phyloP scores from a whole-genome alignment of 2,113 vertebrate genomes.

The Vulpes lagopus region DNA sequence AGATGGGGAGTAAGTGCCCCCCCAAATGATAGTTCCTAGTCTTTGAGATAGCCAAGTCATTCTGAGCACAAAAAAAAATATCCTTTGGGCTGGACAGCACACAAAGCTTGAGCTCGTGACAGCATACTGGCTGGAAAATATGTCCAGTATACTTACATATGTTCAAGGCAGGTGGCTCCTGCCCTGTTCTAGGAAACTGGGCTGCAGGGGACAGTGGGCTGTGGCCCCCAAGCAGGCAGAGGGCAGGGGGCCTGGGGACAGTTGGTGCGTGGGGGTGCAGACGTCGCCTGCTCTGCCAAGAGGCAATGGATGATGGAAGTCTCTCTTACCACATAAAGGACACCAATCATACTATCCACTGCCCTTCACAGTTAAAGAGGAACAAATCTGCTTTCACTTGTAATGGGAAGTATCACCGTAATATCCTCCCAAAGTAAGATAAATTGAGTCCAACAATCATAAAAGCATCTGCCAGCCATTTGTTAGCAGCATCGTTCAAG shows the following conservation, averaged over 20 bases:
- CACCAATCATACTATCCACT: not conserved
- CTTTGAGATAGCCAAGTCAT: slow-evolving; percentile 12
- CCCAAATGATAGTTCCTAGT: not conserved
- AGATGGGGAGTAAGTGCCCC: not conserved
- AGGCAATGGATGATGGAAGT: not conserved
- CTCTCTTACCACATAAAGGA: not conserved
- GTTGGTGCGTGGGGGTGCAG: accelerated
- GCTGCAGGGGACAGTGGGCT: not conserved
- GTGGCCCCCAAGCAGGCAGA: not conserved
- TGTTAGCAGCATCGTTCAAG: not conserved
- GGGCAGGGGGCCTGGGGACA: not conserved
- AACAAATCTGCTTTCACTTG: slow-evolving; percentile 29
- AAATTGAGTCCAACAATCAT: not conserved
- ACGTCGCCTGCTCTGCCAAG: not conserved
- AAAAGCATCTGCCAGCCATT: slow-evolving; percentile 29
- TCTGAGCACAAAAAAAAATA: not conserved
- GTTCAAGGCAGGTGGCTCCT: not conserved
- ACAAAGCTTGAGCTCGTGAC: not conserved
- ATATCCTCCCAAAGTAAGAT: slow-evolving; percentile 9
- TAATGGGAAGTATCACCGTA: not conserved
- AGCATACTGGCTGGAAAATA: not conserved
- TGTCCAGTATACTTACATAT: not conserved
- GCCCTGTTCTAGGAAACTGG: not conserved
- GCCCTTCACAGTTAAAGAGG: slow-evolving; percentile 53
- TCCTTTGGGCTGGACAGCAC: not conserved